Evolutionary conservation across 2,888 invertebrate genomes (phyloP).

Genomic region (Lasioglossum morio): DNA sequence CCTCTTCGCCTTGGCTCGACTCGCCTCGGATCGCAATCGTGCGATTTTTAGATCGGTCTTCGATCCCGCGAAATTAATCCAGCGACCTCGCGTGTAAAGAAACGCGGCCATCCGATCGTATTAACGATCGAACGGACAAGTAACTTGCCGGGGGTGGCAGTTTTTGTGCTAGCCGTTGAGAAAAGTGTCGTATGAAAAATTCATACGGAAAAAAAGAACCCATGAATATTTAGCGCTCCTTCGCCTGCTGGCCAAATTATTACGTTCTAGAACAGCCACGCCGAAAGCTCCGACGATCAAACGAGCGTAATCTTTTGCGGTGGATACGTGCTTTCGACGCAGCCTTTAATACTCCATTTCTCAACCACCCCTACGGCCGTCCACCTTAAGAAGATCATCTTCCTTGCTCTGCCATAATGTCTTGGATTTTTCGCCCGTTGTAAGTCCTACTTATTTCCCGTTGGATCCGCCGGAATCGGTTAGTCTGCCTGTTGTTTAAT

Average conservation of each 20-base stretch:
- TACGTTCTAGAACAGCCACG: constrained; percentile 3
- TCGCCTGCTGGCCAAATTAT: not conserved
- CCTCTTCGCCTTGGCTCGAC: not conserved
- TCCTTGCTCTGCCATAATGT: not conserved
- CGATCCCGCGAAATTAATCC: constrained; percentile 42
- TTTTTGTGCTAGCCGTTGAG: not conserved
- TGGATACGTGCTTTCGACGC: constrained; percentile 7
- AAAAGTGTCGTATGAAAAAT: constrained; percentile 11
- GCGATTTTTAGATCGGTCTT: not conserved
- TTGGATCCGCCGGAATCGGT: not conserved
- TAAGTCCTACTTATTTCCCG: constrained; percentile 5
- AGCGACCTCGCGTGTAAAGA: constrained; percentile 2
- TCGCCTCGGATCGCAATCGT: not conserved
- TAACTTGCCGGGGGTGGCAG: not conserved
- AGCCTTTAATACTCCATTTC: not conserved
- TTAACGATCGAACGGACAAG: constrained; percentile 19
- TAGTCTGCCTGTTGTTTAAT: not conserved
- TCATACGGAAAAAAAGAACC: not conserved
- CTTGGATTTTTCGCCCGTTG: not conserved
- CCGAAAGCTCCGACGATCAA: constrained; percentile 2
- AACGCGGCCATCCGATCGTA: constrained; percentile 9
- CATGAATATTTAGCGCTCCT: constrained; percentile 10
- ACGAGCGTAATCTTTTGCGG: not conserved
- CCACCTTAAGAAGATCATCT: constrained; percentile 15
- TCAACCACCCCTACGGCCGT: not conserved